A percentile compares a stretch with the other conserved stretches of the same genome.
Conservation (phyloP, 53 echinoderm and acorn worm genomes). For the Echinometra lucunter region DNA sequence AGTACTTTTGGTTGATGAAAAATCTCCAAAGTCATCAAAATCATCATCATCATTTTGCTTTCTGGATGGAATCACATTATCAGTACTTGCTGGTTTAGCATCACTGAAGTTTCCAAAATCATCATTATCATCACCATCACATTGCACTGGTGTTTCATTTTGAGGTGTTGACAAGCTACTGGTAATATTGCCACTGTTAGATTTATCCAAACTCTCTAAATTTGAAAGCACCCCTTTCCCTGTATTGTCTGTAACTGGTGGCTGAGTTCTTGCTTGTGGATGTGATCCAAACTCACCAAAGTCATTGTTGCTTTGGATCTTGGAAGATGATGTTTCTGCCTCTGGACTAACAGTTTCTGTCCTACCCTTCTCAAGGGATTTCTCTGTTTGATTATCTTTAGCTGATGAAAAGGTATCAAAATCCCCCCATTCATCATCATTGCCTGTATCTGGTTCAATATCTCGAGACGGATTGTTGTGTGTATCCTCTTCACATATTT, state of each 20-base stretch:
- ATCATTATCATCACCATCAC: constrained; percentile 64
- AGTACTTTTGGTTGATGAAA: constrained; percentile 71
- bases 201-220: background rate
- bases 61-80: background rate
- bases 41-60: constrained; percentile 13
- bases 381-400: background rate
- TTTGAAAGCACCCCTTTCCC: background rate
- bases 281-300: constrained; percentile 80
- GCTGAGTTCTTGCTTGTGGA: constrained; percentile 31
- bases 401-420: constrained; percentile 50
- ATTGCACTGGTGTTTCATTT: constrained; percentile 29
- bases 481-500: background rate
- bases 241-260: background rate
- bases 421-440: constrained; percentile 56
- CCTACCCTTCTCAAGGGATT: background rate
- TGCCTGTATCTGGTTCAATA: background rate
- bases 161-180: constrained; percentile 1
- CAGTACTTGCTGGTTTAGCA: constrained; percentile 1
- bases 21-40: constrained; percentile 78
- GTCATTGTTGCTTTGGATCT: constrained; percentile 60
- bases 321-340: background rate
- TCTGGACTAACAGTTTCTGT: background rate
- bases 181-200: background rate
- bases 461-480: background rate
- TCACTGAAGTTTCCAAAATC: constrained; percentile 80